Conservation (phyloP, 2,888 invertebrate species). For the Harpalus rufipes region DNA sequence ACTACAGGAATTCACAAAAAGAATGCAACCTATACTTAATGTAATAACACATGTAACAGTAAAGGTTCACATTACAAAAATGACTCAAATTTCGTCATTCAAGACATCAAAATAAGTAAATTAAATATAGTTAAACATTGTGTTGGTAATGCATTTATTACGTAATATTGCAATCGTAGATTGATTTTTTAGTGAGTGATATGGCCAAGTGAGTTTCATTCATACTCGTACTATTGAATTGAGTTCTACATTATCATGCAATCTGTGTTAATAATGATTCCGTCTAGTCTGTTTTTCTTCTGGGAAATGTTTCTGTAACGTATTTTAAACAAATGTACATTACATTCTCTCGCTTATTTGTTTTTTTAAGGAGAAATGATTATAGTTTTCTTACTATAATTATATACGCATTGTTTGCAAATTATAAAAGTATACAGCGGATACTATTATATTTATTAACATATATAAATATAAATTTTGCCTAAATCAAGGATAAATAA, state of each 20-base stretch:
- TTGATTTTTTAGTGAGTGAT: conserved; percentile 23
- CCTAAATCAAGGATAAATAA: too few relatives aligned
- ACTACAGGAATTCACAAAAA: conserved; percentile 60
- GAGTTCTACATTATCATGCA: conserved; percentile 46
- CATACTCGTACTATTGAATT: conserved; percentile 25
- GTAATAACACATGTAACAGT: conserved; percentile 50
- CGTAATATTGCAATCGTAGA: conserved; percentile 14
- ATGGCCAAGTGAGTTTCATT: conserved; percentile 33
- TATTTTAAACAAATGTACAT: conserved; percentile 28
- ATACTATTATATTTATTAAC: neutral
- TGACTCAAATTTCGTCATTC: conserved; percentile 49
- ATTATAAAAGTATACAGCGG: neutral
- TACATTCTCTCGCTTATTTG: conserved; percentile 41
- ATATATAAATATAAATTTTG: too few relatives aligned
- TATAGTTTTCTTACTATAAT: neutral
- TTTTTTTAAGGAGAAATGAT: conserved; percentile 21
- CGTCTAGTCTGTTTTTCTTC: conserved; percentile 10
- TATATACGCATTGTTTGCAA: conserved; percentile 5
- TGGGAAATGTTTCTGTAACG: conserved; percentile 6
- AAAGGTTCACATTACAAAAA: conserved; percentile 40
- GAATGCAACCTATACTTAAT: conserved; percentile 46
- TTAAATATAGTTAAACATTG: conserved; percentile 49
- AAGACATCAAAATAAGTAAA: conserved; percentile 51
- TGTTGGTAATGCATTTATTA: conserved; percentile 12
- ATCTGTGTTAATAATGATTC: conserved; percentile 30